Base-by-base conservation (phyloP, 2,888 invertebrate species). In the Macroteleia sp. region DNA sequence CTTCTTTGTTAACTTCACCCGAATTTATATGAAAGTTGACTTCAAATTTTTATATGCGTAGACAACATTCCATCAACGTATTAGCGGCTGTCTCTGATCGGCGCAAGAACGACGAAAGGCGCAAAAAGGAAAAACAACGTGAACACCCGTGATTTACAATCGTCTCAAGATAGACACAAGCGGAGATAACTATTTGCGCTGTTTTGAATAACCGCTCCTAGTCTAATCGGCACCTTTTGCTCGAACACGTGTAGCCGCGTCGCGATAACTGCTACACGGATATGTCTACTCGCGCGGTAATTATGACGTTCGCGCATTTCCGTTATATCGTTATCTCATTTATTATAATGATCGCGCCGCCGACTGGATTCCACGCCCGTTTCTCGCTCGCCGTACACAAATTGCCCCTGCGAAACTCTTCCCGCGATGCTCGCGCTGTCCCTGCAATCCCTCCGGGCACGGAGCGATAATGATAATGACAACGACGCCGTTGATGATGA, bases 301-400 rank as follows among this genome's bases (percentile, higher is more conserved):
- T 88, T 88, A 86, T 85, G 84, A 82, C 82, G 83, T 86, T 85
- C 82, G 81, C 52, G 73, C 80, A 52, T 79, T 84, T 81, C 85
- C 85, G 85, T 88, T 84, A 85, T 81, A 83, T 85, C 82, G 84
- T 87, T 86, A 87, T 88, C 85, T 82, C 86, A 83, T 87, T 87
- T 86, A 88, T 88, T 87, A 86, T 85, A 87, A 87, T 81, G 85
- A 88, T 85, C 83, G 75, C 79, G 76, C 80, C 79, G 69, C 67
- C 78, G 83, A 85, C 83, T 79, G 82, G 83, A 85, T 85, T 86
- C 85, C 87, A 85, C 87, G 86, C 84, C 82, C 66, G 83, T 83
- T 86, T 86, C 82, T 83, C 86, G 83, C 85, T 87, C 81, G 81
- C 70, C 82, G 81, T 82, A 83, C 83, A 85, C 85, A 86, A 87